Base-by-base conservation (phyloP, 92 coral and sea anemone species). In the Blastomussa wellsi region DNA sequence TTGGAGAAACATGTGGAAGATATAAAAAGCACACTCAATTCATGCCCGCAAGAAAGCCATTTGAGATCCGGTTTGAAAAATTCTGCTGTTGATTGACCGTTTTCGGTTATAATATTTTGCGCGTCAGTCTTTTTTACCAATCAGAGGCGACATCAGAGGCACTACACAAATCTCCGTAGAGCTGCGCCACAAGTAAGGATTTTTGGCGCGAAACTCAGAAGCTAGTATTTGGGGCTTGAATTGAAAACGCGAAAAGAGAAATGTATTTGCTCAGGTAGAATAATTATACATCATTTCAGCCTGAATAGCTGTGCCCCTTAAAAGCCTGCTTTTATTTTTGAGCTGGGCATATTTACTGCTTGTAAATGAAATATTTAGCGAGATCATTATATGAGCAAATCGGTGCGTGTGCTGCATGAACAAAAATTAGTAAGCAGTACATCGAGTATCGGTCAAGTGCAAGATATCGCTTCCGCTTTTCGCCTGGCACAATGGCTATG, bases 271-370 rank as follows among this genome's bases (percentile, higher is more conserved):
- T 51, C 2, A 51, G 57, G 57, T 51, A 14, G 16, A 12, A 51
- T n/a, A n/a, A n/a, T n/a, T n/a, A n/a, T 14, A 5, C 16, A 51
- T 15, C 14, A 51, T 51, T 51, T 51, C 22, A 62, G 68, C 33
- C 35, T 2, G 28, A 62, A 8, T 3, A 26, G 33, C 68, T 62
- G 68, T 12, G 68, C 68, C 68, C 28, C 68, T 17, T 26, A 62
- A 62, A 17, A 70, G 48, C 22, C 36, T 28, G 69, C 69, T 77
- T 77, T 77, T 77, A 77, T 53, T 32, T 33, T 29, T 75, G 12
- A 75, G 79, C 79, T 74, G 22, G 11, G 33, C 44, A 60, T 48
- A 20, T 32, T 48, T 33, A 36, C 9, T 26, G 22, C 14, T 31
- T 76, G 79, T 15, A 76, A 49, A 77, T 77, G 33, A 37, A 53